phyloP scores from a whole-genome alignment of 2,888 invertebrate species.

The Acronicta psi region DNA sequence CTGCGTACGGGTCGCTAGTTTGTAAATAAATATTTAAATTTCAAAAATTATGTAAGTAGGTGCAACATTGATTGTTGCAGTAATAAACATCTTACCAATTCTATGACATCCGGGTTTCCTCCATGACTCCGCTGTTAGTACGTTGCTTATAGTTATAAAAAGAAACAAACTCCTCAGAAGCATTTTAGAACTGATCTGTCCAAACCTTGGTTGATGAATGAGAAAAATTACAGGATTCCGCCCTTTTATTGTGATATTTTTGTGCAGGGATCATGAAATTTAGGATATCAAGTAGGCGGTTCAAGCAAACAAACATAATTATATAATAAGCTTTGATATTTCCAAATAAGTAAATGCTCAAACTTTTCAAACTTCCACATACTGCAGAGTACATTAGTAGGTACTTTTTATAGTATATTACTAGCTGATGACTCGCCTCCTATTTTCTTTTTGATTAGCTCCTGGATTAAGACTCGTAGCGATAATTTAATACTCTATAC shows the following conservation, averaged over 20 bases:
- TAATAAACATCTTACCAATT: conserved; percentile 89
- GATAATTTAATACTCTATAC: too few relatives aligned
- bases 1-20: too few relatives aligned
- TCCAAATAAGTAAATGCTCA: too few relatives aligned
- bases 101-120: conserved; percentile 94
- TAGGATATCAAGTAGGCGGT: background rate
- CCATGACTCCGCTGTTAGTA: conserved; percentile 88
- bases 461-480: too few relatives aligned
- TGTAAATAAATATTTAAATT: too few relatives aligned
- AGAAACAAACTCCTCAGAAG: conserved; percentile 72
- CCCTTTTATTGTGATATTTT: conserved; percentile 56
- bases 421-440: too few relatives aligned
- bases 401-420: too few relatives aligned
- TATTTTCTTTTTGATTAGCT: too few relatives aligned
- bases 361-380: too few relatives aligned
- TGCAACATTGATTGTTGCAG: background rate
- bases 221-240: conserved; percentile 28
- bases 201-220: conserved; percentile 54
- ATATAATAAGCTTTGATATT: background rate
- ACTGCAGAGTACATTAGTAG: too few relatives aligned
- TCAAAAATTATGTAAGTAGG: too few relatives aligned
- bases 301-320: background rate
- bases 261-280: conserved; percentile 45
- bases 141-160: conserved; percentile 73
- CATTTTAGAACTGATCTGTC: conserved; percentile 61